Base-by-base conservation (phyloP, 53 echinoderm and acorn worm species). In the Henricia sp. region DNA sequence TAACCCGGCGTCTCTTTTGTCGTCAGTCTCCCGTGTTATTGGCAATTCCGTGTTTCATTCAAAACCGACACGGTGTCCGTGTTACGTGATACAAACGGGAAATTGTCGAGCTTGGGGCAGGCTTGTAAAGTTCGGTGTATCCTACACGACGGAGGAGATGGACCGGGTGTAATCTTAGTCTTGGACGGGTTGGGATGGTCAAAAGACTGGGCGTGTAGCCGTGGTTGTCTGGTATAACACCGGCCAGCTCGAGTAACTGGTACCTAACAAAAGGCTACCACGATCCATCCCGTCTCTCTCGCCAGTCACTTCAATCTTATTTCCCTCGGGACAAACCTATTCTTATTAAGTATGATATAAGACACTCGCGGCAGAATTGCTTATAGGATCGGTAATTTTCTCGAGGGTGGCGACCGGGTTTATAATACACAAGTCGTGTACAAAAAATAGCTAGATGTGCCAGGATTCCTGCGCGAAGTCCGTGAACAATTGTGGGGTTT, bases 61-160 rank as follows among this genome's bases (percentile, higher is more conserved):
- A 55, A 52, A 35, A 33, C 54, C 37, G 73, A 36, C 20, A 54
- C 20, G 51, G 52, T 60, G 46, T 63, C 34, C 40, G 20, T 46
- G 80, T 80, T 48, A 80, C 48, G 80, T 48, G 80, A 80, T 63
- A 80, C 80, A 28, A 80, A 80, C 80, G 80, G 80, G 80, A 80
- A 80, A 80, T 80, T 80, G 64, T 32, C 32, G 38, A 4, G 77
- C 59, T 60, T 37, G 30, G 42, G 75, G 75, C 59, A 35, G 37
- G 54, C 35, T 74, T 10, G 20, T 26, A 8, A 33, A 3, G 12
- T 14, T 2, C 24, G 56, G 56, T 56, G 27, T 56, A 56, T n/a
- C n/a, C n/a, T n/a, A n/a, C 8, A 10, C 63, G 33, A 34, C 32
- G 35, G n/a, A 53, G 19, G 20, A 52, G 53, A n/a, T 35, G 34